Base-by-base conservation (phyloP, 2,888 invertebrate species). In the Ormia ochracea region DNA sequence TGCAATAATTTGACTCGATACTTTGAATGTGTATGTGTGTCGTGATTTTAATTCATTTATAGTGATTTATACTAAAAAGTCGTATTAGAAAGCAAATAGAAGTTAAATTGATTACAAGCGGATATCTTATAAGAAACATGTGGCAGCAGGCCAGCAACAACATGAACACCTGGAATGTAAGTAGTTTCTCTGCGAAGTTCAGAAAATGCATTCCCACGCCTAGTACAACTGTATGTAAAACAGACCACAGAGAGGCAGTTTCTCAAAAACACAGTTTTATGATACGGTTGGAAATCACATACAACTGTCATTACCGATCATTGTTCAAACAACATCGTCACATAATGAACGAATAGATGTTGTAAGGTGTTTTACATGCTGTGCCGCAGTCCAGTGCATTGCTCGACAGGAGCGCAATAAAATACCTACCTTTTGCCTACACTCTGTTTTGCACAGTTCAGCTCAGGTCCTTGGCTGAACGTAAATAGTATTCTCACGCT, bases 401-500 rank as follows among this genome's bases (percentile, higher is more conserved):
- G 83, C 85, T 82, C 84, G 83, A 82, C 80, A 80, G 80, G 75
- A 59, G 77, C 78, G 77, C 66, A 80, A 82, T 77, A 82, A 82
- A 77, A 81, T 75, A 6, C 9, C 4, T 31, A 4, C 19, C 14
- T 56, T 17, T 45, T 23, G 31, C 21, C 21, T 31, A 33, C 4
- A 59, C 14, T 17, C 45, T 9, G 45, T 33, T 23, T 21, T 48
- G 33, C 48, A 48, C 17, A 28, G 6, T 23, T 7, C 5, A 38
- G 9, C n/a, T 36, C 23, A 52, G 38, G 50, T 61, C 38, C 41
- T 50, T 28, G 50, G 9, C n/a, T 41, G 28, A 36, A 12, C 12
- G 7, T 14, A 41, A 65, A 73, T 81, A 81, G 83, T 77, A 58
- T 87, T 87, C 87, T 83, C 87, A 87, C 87, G 87, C 84, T 82